Conservation (phyloP, 2,113 vertebrate species). For the Pterocles orientalis region DNA sequence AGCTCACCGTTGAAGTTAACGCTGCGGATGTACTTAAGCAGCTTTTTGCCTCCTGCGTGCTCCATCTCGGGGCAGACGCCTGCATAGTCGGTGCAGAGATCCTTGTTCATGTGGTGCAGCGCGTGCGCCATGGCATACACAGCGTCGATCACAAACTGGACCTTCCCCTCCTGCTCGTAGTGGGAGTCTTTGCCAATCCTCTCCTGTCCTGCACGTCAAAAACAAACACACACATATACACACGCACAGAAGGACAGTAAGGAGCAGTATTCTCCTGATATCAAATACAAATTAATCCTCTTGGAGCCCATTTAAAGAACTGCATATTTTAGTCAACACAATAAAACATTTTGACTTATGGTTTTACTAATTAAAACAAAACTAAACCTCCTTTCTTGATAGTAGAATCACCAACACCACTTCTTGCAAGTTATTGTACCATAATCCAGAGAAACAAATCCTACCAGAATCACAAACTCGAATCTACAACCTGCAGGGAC, state of each 20-base stretch:
- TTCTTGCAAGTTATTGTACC: neutral
- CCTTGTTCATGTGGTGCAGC: slow-evolving; percentile 93
- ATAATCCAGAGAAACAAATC: neutral
- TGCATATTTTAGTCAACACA: fast-evolving
- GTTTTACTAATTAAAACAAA: neutral
- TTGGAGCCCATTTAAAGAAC: fast-evolving
- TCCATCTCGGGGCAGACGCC: slow-evolving; percentile 93
- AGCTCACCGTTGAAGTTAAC: slow-evolving; percentile 91
- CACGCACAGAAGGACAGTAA: neutral
- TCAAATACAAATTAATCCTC: neutral
- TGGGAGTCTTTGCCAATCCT: slow-evolving; percentile 90
- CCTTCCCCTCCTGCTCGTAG: slow-evolving; percentile 96
- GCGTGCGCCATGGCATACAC: slow-evolving; percentile 96
- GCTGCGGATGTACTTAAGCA: slow-evolving; percentile 91
- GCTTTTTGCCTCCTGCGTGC: slow-evolving; percentile 85
- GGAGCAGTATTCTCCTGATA: neutral
- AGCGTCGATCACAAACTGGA: slow-evolving; percentile 94
- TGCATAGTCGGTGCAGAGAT: slow-evolving; percentile 85
- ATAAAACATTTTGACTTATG: neutral
- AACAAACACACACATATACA: neutral
- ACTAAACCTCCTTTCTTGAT: fast-evolving
- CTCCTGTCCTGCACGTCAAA: slow-evolving; percentile 85
- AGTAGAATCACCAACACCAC: too few species aligned
- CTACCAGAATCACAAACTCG: neutral
- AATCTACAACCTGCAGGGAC: neutral